Evolutionary conservation across 2,113 vertebrate species (phyloP).

Genomic region (Zeus faber): DNA sequence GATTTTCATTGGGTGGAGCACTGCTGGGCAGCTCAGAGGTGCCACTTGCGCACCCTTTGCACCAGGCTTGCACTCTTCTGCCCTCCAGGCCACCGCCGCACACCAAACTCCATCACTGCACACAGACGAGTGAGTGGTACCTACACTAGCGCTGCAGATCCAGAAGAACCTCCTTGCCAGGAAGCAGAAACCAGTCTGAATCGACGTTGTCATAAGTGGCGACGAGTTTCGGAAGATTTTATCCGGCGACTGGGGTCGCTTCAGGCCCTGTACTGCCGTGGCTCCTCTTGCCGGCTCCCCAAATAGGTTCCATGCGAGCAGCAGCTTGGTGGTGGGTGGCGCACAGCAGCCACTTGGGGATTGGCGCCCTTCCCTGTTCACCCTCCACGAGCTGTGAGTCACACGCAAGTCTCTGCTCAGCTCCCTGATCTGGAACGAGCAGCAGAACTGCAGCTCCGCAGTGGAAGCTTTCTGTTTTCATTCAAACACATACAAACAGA

Average conservation of each 20-base stretch:
- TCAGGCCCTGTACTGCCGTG: slow-evolving; percentile 16
- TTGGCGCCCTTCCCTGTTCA: slow-evolving; percentile 73
- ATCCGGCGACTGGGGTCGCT: slow-evolving; percentile 50
- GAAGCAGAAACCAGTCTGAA: slow-evolving; percentile 73
- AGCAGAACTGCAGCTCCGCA: slow-evolving; percentile 5
- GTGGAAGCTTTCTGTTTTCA: background rate
- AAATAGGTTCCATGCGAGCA: slow-evolving; percentile 76
- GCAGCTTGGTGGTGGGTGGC: slow-evolving; percentile 73
- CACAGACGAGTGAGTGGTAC: slow-evolving; percentile 68
- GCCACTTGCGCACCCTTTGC: background rate
- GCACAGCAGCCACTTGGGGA: slow-evolving; percentile 72
- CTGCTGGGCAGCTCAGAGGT: background rate
- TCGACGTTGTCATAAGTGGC: slow-evolving; percentile 53
- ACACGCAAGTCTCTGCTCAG: slow-evolving; percentile 78
- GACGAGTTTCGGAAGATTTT: slow-evolving; percentile 68
- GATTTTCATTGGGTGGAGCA: too few species aligned
- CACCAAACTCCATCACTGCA: slow-evolving; percentile 77
- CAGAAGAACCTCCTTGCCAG: slow-evolving; percentile 74
- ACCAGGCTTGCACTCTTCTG: slow-evolving; percentile 21
- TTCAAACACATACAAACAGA: too few species aligned
- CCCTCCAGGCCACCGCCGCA: too few species aligned
- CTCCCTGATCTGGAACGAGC: slow-evolving; percentile 72
- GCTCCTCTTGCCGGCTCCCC: slow-evolving; percentile 14
- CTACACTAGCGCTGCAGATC: slow-evolving; percentile 62
- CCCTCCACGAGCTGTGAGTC: slow-evolving; percentile 72